Percentiles rank a stretch among this genome's conserved stretches.
Conservation (phyloP, 2,113 vertebrate species). For the Gnathonemus echidnorhynchus region DNA sequence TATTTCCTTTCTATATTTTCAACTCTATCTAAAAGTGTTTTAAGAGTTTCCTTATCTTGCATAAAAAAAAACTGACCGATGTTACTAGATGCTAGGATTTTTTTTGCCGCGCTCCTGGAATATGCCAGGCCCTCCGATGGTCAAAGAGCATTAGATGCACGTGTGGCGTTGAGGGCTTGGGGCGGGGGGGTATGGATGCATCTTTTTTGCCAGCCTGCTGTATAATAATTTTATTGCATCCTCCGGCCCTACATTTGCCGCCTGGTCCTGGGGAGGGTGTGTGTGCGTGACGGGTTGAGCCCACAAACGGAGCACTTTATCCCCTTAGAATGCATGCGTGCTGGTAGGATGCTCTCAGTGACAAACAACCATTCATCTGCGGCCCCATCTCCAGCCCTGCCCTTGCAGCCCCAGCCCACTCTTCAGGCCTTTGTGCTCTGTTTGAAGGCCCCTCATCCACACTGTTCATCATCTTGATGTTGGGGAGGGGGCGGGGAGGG, state of each 20-base stretch:
- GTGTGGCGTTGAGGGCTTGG: neutral
- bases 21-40: neutral
- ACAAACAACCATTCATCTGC: slow-evolving; percentile 57
- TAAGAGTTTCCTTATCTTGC: neutral
- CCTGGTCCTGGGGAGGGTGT: neutral
- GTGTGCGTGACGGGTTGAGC: neutral
- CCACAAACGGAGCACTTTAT: neutral
- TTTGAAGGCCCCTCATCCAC: slow-evolving; percentile 82
- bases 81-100: neutral
- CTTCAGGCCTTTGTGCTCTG: slow-evolving; percentile 82
- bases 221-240: neutral
- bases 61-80: neutral
- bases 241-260: neutral
- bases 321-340: neutral
- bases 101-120: neutral
- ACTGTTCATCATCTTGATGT: slow-evolving; percentile 87
- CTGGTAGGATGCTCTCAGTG: slow-evolving; percentile 55
- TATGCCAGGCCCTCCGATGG: neutral
- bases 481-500: slow-evolving; percentile 25
- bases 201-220: neutral
- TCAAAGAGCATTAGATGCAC: neutral
- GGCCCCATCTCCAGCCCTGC: slow-evolving; percentile 76
- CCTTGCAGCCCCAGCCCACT: slow-evolving; percentile 68
- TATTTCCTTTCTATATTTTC: neutral
- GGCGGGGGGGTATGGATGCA: neutral